Evolutionary conservation across 2,888 invertebrate species (phyloP), one percentile per base, ranked within the genome.

Genomic region (Athetis lepigone): DNA sequence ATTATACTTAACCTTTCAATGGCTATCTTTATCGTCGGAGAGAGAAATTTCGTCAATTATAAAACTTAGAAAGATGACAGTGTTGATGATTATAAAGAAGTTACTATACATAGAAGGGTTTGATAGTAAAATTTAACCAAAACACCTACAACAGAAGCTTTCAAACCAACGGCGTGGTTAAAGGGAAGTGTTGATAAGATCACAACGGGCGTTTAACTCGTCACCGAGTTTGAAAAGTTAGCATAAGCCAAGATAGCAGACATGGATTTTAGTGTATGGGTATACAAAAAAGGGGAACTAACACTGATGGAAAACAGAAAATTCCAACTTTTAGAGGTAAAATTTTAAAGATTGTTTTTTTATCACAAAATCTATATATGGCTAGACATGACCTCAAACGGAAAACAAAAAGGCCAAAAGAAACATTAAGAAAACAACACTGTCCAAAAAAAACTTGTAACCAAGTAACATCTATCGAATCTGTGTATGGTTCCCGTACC

Each of bases 1-100:
- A 54, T 51, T 23, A 21, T 36, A 64, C n/a, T 70, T 77, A 75
- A 77, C 72, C 75, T 77, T 58, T 67, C 58, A 77, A 77, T 69
- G 70, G 61, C 56, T 52, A 63, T 42, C 13, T 2, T 58, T 64
- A 64, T 69, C 62, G 6, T 45, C 19, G 11, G 23, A 4, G n/a
- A 52, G 33, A 43, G 0, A 54, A 33, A 4, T 33, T 25, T 19
- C 33, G n/a, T 39, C 21, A 13, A 43, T 50, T n/a, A 25, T 23
- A 23, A 39, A 62, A 16, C 33, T 13, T 0, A 37, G 42, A 4
- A 36, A 46, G 19, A 36, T 40, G 2, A 19, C 9, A 11, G 16
- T 40, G 5, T 7, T 2, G 5, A 23, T 21, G 6, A 37, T 6
- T 19, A 36, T 2, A 40, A 7, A 29, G 21, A 33, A 33, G 37